Evolutionary conservation across 2,113 vertebrate species (phyloP), one percentile per base, ranked within the genome.

Genomic region (Muntiacus muntjak): DNA sequence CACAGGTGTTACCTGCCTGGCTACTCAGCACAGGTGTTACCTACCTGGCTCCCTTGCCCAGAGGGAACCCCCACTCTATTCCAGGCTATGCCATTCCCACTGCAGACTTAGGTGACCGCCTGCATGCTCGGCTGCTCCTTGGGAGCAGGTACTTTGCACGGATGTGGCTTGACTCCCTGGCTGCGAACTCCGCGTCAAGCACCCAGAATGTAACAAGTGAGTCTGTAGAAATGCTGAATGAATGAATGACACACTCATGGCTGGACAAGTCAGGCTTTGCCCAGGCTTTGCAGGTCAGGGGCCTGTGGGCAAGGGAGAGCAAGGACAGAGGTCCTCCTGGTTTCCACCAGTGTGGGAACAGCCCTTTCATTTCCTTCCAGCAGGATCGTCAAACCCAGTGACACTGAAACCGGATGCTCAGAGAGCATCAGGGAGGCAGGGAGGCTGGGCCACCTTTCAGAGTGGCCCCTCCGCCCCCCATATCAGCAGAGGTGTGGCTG

Each of bases 401-500:
- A 33, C 71, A 30, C 40, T 28, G 40, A 21, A 43, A 23, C n/a
- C 2, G 1, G 45, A 3, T 7, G 28, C 54, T 64, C 52, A 6
- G 30, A 74, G 87, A 16, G 45, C 36, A 54, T 81, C 78, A 10
- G 64, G 26, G 67, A 82, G n/a, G 67, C 43, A 82, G 58, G 45
- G 58, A 83, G 67, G 6, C 71, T 8, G 15, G 60, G 26, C 92
- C 23, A 15, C 30, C 43, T 19, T 33, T 43, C 16, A 2, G 50
- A 81, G 71, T 0, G 2, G 33, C 8, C 79, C 67, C 76, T 9
- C n/a, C 3, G 3, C 1, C 87, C 17, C n/a, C 54, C 28, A 0
- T 1, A 1, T 71, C n/a, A 28, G 23, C 16, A 7, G 74, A 33
- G 5, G 2, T 6, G 47, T 40, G 47, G 62, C 40, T 33, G n/a